Conservation (phyloP, 2,797 vertebrate species). For the Sus cebifrons region DNA sequence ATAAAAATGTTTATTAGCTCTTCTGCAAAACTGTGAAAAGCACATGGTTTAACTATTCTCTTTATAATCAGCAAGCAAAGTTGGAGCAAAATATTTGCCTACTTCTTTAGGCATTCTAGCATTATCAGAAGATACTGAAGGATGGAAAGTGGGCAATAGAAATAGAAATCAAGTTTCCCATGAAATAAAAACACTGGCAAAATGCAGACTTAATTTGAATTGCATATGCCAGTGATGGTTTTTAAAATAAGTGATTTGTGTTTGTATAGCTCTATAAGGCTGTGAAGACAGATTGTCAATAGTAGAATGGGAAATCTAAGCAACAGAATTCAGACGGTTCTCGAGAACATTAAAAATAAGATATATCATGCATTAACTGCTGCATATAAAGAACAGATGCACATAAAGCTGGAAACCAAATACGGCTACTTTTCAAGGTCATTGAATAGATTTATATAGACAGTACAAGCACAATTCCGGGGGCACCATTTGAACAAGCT, state of each 20-base stretch:
- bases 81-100: constrained; percentile 37
- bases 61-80: constrained; percentile 45
- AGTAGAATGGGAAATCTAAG: constrained; percentile 57
- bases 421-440: neutral
- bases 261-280: neutral
- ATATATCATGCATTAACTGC: neutral
- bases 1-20: neutral
- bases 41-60: constrained; percentile 11
- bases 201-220: constrained; percentile 61
- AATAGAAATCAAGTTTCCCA: constrained; percentile 51
- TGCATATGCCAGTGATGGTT: neutral
- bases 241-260: constrained; percentile 35
- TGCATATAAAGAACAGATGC: neutral
- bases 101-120: constrained; percentile 23
- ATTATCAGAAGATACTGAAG: constrained; percentile 40
- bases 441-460: neutral
- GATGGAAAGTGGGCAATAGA: constrained; percentile 39
- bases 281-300: constrained; percentile 55
- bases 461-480: neutral
- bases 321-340: constrained; percentile 1
- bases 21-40: constrained; percentile 16
- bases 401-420: constrained; percentile 47
- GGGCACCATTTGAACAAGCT: neutral
- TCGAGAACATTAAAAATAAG: constrained; percentile 30
- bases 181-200: constrained; percentile 11